Evolutionary conservation across 1,140 invertebrate genomes (phyloP), one percentile per base, ranked within the genome.

Genomic region (Drosophila orena): DNA sequence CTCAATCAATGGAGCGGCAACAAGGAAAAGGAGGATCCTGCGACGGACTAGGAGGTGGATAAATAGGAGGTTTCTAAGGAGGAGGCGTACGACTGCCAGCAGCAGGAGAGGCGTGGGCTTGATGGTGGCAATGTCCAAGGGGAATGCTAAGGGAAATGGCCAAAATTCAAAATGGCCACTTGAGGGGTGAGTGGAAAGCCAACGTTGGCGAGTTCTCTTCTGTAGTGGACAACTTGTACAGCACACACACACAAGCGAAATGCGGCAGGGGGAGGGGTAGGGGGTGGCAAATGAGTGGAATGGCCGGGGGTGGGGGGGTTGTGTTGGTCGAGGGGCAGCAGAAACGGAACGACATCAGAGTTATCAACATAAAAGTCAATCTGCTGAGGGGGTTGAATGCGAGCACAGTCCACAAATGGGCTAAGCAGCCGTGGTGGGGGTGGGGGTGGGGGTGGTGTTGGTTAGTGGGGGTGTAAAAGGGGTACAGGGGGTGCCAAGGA

Each of bases 291-390:
- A 14, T 15, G 17, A 12, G 34, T 11, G n/a, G n/a, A 11, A 17
- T 24, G 14, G 12, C 6, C 11, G 49, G 57, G 11, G 60, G 60
- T 0, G 24, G 4, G 22, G 7, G 68, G 8, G 17, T 17, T 17
- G 17, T 34, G n/a, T 12, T 53, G 46, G 60, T 11, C 27, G 47
- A 42, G 22, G 35, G 37, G 55, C 22, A 58, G 40, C 54, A 44
- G 65, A 30, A 68, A 68, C 64, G 20, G 22, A 64, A 65, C 50
- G 68, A 69, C 64, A 57, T 43, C 62, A 12, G 40, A 57, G 70
- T 57, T 83, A 83, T 75, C 79, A 83, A 70, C 75, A 79, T 79
- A 70, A 83, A 83, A 83, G 80, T 83, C 80, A 84, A 83, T 83
- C 80, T 84, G 64, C 68, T 61, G 53, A 83, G 66, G 80, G 80